These are phyloP conservation scores for Struthio camelus DNA, from an alignment of 2,113 vertebrate genomes.

Conservation along the genomic window DNA sequence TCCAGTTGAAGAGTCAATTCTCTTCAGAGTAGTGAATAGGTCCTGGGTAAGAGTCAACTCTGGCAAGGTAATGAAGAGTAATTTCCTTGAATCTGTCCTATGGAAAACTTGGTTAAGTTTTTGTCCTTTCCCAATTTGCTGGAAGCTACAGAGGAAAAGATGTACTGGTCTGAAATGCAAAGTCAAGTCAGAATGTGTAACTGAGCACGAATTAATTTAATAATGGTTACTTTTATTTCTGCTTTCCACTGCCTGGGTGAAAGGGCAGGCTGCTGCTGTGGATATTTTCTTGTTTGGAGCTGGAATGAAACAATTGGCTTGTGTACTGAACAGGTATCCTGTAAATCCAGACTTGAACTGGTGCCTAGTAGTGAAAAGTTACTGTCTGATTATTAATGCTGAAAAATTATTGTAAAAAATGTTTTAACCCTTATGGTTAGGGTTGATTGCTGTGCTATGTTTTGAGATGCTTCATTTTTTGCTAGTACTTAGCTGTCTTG, in stretches of 20 bases:
- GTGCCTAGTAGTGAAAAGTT: slow-evolving; percentile 2
- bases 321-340: neutral
- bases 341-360: neutral
- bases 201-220: neutral
- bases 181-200: neutral
- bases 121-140: neutral
- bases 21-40: neutral
- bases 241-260: neutral
- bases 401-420: neutral
- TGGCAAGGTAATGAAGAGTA: neutral
- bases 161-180: neutral
- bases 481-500: neutral
- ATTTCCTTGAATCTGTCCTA: neutral
- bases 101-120: neutral
- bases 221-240: neutral
- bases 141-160: neutral
- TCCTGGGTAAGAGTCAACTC: neutral
- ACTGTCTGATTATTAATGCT: neutral
- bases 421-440: neutral
- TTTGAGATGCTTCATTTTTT: slow-evolving; percentile 9
- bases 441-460: neutral
- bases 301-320: neutral
- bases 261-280: neutral
- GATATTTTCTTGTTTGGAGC: neutral
- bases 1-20: neutral